Conservation (phyloP, 1,140 invertebrate species). For the Ceratosolen solmsi region DNA sequence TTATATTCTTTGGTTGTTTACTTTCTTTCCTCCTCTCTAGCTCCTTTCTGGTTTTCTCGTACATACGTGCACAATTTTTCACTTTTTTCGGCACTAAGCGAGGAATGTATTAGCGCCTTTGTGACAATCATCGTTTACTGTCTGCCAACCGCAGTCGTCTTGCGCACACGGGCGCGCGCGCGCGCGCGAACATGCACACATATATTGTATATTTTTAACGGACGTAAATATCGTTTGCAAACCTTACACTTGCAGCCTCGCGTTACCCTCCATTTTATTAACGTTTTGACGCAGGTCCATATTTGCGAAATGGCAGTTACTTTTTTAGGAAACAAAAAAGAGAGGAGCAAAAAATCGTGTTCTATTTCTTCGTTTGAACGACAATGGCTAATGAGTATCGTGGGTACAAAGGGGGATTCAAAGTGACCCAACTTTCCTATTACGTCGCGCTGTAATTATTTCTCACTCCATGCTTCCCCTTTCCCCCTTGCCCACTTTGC, state of each 20-base stretch:
- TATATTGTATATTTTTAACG: constrained; percentile 1
- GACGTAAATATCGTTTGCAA: background rate
- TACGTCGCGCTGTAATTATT: constrained; percentile 42
- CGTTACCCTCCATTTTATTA: background rate
- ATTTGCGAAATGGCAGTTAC: background rate
- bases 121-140: background rate
- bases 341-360: constrained; percentile 3
- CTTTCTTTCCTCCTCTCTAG: no score
- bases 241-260: no score
- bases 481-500: background rate
- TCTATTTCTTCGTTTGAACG: constrained; percentile 25
- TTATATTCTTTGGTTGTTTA: no score
- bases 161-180: no score
- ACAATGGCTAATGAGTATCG: constrained; percentile 50
- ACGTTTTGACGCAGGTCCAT: background rate
- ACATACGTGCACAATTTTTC: background rate
- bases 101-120: background rate
- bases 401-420: constrained; percentile 41
- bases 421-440: constrained; percentile 50
- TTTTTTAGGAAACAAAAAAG: constrained; percentile 29
- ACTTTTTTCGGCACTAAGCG: background rate
- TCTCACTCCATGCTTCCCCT: constrained; percentile 17
- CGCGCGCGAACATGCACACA: no score
- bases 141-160: background rate
- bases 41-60: no score